These are phyloP conservation scores for Apeira syringaria DNA, from an alignment of 2,888 invertebrate genomes.

Conservation along the genomic window DNA sequence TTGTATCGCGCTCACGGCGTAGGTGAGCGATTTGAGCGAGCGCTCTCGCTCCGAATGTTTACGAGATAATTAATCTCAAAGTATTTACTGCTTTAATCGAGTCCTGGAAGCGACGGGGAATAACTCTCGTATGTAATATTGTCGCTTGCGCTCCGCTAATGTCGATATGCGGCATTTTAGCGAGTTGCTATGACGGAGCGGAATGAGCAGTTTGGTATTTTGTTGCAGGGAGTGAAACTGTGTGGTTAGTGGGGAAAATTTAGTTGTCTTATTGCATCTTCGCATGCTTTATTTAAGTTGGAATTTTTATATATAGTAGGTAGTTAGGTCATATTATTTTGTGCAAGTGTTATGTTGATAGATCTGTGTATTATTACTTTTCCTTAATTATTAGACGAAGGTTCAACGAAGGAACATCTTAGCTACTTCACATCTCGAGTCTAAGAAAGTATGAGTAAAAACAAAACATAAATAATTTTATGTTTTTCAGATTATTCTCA, in stretches of 20 bases:
- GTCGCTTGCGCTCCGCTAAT: conserved; percentile 45
- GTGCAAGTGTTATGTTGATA: no score
- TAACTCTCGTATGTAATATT: conserved; percentile 80
- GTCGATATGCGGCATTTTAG: conserved; percentile 34
- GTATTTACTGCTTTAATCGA: conserved; percentile 84
- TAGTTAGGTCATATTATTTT: no score
- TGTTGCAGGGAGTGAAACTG: conserved; percentile 8
- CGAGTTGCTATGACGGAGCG: conserved; percentile 27
- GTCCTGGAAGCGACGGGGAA: conserved; percentile 73
- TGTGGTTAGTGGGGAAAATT: no score
- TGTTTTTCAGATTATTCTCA: no score
- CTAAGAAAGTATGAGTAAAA: no score
- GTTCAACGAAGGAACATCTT: no score
- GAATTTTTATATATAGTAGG: not conserved
- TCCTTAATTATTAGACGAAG: no score
- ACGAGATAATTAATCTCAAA: conserved; percentile 84
- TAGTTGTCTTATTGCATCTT: no score
- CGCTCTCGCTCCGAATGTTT: conserved; percentile 74
- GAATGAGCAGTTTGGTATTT: conserved; percentile 29
- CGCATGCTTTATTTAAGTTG: no score
- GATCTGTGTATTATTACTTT: no score
- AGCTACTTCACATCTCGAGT: no score
- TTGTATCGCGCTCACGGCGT: conserved; percentile 82
- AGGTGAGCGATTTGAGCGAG: conserved; percentile 80
- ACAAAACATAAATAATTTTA: no score